Conservation (phyloP, 2,888 invertebrate genomes). For the Lycia hirtaria region DNA sequence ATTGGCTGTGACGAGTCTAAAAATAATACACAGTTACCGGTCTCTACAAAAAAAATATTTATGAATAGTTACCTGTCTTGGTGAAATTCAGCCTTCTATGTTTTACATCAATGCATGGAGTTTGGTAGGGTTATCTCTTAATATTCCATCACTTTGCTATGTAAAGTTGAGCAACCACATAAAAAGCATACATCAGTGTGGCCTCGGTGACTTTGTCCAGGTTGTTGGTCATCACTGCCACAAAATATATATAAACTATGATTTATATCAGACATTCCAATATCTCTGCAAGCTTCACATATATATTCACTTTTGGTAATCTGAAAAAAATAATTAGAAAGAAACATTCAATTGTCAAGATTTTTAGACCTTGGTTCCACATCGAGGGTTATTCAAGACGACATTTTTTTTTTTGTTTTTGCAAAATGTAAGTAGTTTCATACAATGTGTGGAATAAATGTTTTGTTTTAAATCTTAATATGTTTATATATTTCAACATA, state of each 20-base stretch:
- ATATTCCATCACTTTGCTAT: constrained; percentile 24
- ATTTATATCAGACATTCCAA: constrained; percentile 23
- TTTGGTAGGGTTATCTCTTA: constrained; percentile 20
- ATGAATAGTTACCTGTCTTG: constrained; percentile 31
- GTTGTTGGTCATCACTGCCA: constrained; percentile 16
- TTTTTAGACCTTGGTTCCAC: too few relatives aligned
- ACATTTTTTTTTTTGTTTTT: too few relatives aligned
- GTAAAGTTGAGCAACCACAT: constrained; percentile 22
- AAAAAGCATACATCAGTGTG: constrained; percentile 26
- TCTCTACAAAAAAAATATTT: too few relatives aligned
- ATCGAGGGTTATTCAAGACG: too few relatives aligned
- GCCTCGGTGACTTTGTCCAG: constrained; percentile 23
- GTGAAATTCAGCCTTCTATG: constrained; percentile 26
- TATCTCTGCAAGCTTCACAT: constrained; percentile 27
- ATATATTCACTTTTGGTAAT: constrained; percentile 23
- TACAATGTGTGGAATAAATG: too few relatives aligned
- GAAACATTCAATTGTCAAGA: too few relatives aligned
- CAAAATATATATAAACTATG: constrained; percentile 7
- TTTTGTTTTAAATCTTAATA: too few relatives aligned
- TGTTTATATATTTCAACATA: too few relatives aligned
- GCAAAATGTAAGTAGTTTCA: too few relatives aligned
- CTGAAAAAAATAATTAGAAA: too few relatives aligned
- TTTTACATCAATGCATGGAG: constrained; percentile 7
- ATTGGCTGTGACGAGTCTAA: too few relatives aligned
- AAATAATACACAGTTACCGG: too few relatives aligned